These are phyloP conservation scores for Yponomeuta plumbellus DNA, from an alignment of 2,888 invertebrate species.

Conservation along the genomic window DNA sequence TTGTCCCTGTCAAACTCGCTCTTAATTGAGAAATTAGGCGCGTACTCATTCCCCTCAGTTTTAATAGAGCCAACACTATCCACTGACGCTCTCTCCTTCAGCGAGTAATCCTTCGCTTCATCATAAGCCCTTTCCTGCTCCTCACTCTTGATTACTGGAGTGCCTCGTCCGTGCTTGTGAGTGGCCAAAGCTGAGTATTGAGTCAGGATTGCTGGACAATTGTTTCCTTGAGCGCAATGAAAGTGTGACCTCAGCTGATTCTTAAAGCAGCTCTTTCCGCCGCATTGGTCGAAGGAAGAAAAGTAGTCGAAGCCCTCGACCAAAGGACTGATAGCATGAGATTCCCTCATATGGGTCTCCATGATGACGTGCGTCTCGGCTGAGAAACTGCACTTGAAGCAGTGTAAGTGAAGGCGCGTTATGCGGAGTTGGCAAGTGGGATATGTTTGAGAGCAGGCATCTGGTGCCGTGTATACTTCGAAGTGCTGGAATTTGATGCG, in stretches of 20 bases:
- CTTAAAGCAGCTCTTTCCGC: constrained; percentile 68
- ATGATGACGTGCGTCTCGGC: constrained; percentile 87
- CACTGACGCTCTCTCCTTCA: constrained; percentile 65
- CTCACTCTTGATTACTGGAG: constrained; percentile 63
- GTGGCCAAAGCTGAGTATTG: constrained; percentile 69
- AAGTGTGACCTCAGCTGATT: constrained; percentile 67
- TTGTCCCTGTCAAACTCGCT: constrained; percentile 68
- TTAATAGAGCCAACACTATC: constrained; percentile 53
- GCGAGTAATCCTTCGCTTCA: constrained; percentile 72
- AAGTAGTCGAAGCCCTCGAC: constrained; percentile 91
- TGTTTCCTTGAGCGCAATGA: constrained; percentile 69
- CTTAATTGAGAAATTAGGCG: constrained; percentile 66
- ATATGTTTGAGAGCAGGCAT: constrained; percentile 81
- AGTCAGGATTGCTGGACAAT: constrained; percentile 67
- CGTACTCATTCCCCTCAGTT: constrained; percentile 54
- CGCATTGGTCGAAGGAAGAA: constrained; percentile 69
- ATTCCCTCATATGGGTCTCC: constrained; percentile 89
- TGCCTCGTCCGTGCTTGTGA: constrained; percentile 69
- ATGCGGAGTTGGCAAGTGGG: constrained; percentile 81
- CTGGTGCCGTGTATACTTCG: constrained; percentile 76
- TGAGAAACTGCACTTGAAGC: constrained; percentile 90
- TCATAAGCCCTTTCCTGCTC: constrained; percentile 59
- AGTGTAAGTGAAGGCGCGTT: constrained; percentile 88
- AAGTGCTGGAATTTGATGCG: constrained; percentile 79
- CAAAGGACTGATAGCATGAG: constrained; percentile 88